Evolutionary conservation across 2,797 vertebrate genomes (phyloP).

Genomic region (Chelon labrosus): DNA sequence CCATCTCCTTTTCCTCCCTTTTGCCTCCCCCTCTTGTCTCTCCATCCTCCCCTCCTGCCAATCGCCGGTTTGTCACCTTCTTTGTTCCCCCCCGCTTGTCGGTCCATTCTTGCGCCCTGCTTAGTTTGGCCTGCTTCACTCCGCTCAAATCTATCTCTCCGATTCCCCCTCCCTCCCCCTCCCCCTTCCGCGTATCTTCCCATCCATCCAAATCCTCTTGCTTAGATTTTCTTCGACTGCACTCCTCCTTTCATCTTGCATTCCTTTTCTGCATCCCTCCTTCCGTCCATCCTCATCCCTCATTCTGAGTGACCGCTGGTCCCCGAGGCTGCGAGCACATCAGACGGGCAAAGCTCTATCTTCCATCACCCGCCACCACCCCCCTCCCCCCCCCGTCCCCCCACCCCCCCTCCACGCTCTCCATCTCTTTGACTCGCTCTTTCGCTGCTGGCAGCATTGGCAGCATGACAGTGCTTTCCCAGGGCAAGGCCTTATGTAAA

Average conservation of each 20-base stretch:
- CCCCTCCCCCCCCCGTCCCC: neutral
- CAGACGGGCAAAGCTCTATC: slow-evolving; percentile 80
- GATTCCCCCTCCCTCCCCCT: neutral
- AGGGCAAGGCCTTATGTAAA: slow-evolving; percentile 86
- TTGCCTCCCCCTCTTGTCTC: slow-evolving; percentile 35
- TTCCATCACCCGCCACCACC: slow-evolving; percentile 69
- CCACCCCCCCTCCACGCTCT: slow-evolving; percentile 41
- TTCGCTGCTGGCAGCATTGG: slow-evolving; percentile 78
- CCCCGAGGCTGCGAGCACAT: slow-evolving; percentile 76
- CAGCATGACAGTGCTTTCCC: slow-evolving; percentile 82
- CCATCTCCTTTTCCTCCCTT: slow-evolving; percentile 36
- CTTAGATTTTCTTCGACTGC: slow-evolving; percentile 68
- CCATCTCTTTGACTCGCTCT: slow-evolving; percentile 72
- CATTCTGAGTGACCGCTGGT: slow-evolving; percentile 80
- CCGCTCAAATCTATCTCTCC: slow-evolving; percentile 61
- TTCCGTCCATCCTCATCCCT: slow-evolving; percentile 79
- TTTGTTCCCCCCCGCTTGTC: slow-evolving; percentile 66
- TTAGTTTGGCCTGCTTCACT: slow-evolving; percentile 75
- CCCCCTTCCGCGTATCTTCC: slow-evolving; percentile 43
- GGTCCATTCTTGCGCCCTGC: slow-evolving; percentile 70
- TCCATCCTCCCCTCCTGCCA: slow-evolving; percentile 46
- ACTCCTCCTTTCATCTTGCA: slow-evolving; percentile 74
- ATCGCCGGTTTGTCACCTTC: slow-evolving; percentile 76
- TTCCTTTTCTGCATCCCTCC: slow-evolving; percentile 73
- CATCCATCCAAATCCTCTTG: slow-evolving; percentile 70